Evolutionary conservation across 2,888 invertebrate species (phyloP).

Genomic region (Deroplatys truncata): DNA sequence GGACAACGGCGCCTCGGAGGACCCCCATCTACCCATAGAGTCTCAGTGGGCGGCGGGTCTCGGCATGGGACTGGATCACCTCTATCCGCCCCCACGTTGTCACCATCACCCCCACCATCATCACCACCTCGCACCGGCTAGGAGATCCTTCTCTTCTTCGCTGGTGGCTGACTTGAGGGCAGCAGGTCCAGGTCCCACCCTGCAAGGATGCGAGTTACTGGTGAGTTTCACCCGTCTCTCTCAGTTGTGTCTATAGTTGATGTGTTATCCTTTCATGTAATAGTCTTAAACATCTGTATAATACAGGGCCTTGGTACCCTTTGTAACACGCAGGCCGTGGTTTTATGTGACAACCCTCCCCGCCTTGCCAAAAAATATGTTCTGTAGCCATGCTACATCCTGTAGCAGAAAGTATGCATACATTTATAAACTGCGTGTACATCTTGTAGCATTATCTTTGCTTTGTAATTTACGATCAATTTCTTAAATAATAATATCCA

Average conservation of each 20-base stretch:
- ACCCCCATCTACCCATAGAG: conserved; percentile 35
- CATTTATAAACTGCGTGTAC: no score
- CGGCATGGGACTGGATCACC: conserved; percentile 41
- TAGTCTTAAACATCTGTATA: background rate
- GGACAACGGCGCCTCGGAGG: conserved; percentile 30
- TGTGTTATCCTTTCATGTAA: background rate
- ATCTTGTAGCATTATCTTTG: no score
- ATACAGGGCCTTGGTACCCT: no score
- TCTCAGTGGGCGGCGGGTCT: conserved; percentile 45
- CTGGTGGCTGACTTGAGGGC: conserved; percentile 34
- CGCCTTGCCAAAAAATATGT: no score
- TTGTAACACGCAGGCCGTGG: no score
- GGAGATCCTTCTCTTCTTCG: conserved; percentile 34
- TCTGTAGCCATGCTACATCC: no score
- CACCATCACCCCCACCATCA: conserved; percentile 16
- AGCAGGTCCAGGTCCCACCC: conserved; percentile 31
- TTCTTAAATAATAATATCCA: no score
- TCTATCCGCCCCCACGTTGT: conserved; percentile 13
- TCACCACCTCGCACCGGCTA: conserved; percentile 28
- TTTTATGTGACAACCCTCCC: no score
- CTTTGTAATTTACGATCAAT: no score
- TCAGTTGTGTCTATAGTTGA: no score
- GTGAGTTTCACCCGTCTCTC: conserved; percentile 23
- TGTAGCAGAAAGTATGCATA: no score
- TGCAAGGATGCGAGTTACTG: conserved; percentile 33